A percentile compares a stretch with the other conserved stretches of the same genome.
Evolutionary conservation across 2,888 invertebrate species (phyloP).

Genomic region (Platynereis dumerilii): DNA sequence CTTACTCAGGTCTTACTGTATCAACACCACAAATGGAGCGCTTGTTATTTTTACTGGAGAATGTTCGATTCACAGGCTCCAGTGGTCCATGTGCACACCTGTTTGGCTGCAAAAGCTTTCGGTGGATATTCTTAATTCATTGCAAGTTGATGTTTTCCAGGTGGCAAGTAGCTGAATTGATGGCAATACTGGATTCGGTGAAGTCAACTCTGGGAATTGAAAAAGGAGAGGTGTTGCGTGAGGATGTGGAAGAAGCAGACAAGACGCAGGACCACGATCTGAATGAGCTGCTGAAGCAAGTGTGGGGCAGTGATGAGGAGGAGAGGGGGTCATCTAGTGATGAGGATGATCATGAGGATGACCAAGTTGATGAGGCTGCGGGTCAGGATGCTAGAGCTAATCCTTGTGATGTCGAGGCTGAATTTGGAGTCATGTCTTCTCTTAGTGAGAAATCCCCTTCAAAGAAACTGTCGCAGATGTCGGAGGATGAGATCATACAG

Average conservation of each 20-base stretch:
- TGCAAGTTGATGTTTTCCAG: background rate
- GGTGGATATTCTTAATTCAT: too few relatives aligned
- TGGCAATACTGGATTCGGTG: background rate
- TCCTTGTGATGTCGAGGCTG: too few relatives aligned
- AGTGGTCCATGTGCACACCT: too few relatives aligned
- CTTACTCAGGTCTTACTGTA: too few relatives aligned
- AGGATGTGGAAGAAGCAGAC: background rate
- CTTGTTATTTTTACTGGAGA: too few relatives aligned
- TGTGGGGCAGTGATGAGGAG: slow-evolving; percentile 6
- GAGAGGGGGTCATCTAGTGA: background rate
- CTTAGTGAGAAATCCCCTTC: background rate
- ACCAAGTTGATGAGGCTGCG: background rate
- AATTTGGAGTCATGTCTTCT: too few relatives aligned
- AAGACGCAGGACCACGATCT: background rate
- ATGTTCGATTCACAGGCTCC: too few relatives aligned
- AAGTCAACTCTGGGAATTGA: background rate
- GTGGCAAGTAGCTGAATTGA: background rate
- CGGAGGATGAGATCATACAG: background rate
- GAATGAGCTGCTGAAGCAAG: slow-evolving; percentile 7
- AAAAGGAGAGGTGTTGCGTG: background rate
- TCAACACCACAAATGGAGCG: too few relatives aligned
- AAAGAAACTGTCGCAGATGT: background rate
- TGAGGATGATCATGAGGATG: background rate
- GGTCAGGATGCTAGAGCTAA: too few relatives aligned
- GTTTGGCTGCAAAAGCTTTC: too few relatives aligned